Base-by-base conservation (phyloP, 1,140 invertebrate genomes). In the Plutomurus gul region DNA sequence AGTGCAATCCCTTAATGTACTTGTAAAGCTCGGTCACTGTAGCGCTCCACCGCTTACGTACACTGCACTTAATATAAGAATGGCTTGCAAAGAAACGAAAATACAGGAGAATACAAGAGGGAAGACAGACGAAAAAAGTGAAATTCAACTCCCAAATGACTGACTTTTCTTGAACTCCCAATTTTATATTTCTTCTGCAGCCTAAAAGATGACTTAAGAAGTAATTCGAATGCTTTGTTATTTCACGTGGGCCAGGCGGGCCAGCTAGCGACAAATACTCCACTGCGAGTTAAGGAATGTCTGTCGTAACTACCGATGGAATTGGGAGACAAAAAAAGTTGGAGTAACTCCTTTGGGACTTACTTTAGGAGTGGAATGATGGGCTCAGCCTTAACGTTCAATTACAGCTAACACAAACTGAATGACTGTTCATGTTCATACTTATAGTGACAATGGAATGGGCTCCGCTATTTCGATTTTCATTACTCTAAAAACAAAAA, bases 261-360 rank as follows among this genome's bases (percentile, higher is more conserved):
- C n/a, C 30, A 65, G 27, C 56, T 30, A 65, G 30, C 56, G 56
- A 65, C 56, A 65, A 65, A 65, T 65, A 65, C 27, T 36, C 11
- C n/a, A 33, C 56, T 30, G 30, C 56, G 16, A 65, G 56, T n/a
- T 65, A 16, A 8, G 2, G 3, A 10, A 10, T 51, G 20, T 51
- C 20, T 51, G 47, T n/a, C 11, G 47, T 51, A 51, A 51, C 47
- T 51, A 51, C 36, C n/a, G n/a, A n/a, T 65, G 56, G 56, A 65
- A 65, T 60, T 30, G 27, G 56, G 56, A 65, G 25, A 65, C 56
- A 65, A 65, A 43, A n/a, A n/a, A 65, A 65, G 56, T 65, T 65
- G 56, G 36, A 25, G 56, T 65, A 65, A 65, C 27, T 65, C 56
- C 56, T 33, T n/a, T 8, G 56, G 30, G 56, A 65, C 56, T 65